Base-by-base conservation (phyloP, 2,797 vertebrate species). In the Megaceryle alcyon region DNA sequence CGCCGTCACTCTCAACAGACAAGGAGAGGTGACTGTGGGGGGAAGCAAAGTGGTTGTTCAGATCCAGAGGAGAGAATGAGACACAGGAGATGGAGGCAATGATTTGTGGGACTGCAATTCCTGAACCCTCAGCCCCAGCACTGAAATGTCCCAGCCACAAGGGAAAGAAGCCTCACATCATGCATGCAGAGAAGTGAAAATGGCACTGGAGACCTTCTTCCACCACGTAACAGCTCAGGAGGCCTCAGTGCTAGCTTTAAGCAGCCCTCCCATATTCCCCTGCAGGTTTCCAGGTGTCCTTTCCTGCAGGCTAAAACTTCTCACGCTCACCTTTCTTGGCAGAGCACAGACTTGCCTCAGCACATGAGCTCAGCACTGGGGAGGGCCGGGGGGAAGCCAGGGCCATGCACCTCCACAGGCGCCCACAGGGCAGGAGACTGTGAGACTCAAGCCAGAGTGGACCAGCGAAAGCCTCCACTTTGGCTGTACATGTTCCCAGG, bases 1-100 rank as follows among this genome's bases (percentile, higher is more conserved):
- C 99, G 3, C 99, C 99, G 0, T 99, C 99, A 1, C 98, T 99
- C 97, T 99, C 99, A 1, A 98, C 98, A n/a, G 98, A 98, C 17
- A 99, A 97, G 25, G 98, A 99, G 96, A 99, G 97, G 18, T 99
- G 99, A 86, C 99, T 99, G 97, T 28, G 29, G 90, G 35, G 14
- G 14, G 15, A 37, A 80, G 43, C 0, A 44, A 76, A 93, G 63
- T 63, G 76, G 12, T 18, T 60, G 44, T 7, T 92, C 54, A 85
- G 39, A 41, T 21, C 13, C 46, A 59, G 43, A 26, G 61, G 7
- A 79, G 46, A 85, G 44, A 17, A 89, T 46, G 54, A 87, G 10
- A 81, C 1, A 8, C 3, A 41, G 44, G 22, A 29, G 8, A 14
- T 14, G 17, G 18, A 28, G 23, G 2, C 20, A 66, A 6, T 16